Evolutionary conservation across 1,140 invertebrate genomes (phyloP).

Genomic region (Zaprionus lachaisei): DNA sequence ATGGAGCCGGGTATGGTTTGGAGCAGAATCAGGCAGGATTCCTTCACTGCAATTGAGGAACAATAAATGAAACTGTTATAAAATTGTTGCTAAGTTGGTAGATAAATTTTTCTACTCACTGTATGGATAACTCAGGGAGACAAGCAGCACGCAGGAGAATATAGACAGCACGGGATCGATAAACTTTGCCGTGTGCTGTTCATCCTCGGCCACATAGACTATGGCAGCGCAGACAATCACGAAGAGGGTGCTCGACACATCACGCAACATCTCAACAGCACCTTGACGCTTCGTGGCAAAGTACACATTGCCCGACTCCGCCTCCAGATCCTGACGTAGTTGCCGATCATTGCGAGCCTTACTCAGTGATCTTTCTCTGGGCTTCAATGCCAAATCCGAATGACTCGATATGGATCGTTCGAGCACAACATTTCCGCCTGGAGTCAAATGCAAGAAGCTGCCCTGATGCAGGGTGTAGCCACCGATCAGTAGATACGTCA

Average conservation of each 20-base stretch:
- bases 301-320: slow-evolving; percentile 72
- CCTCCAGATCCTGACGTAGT: slow-evolving; percentile 65
- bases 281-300: slow-evolving; percentile 84
- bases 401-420: slow-evolving; percentile 86
- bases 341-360: slow-evolving; percentile 71
- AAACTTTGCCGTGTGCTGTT: slow-evolving; percentile 87
- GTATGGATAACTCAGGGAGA: slow-evolving; percentile 90
- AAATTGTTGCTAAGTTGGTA: not conserved
- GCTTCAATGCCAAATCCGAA: slow-evolving; percentile 77
- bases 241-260: slow-evolving; percentile 88
- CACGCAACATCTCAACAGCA: slow-evolving; percentile 87
- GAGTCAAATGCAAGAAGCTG: slow-evolving; percentile 88
- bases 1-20: slow-evolving; percentile 93
- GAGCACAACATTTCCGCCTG: slow-evolving; percentile 88
- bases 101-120: slow-evolving; percentile 86
- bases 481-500: slow-evolving; percentile 91
- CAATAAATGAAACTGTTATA: not conserved
- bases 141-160: slow-evolving; percentile 87
- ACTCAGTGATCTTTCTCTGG: slow-evolving; percentile 85
- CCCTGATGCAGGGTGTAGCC: slow-evolving; percentile 93
- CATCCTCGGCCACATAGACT: slow-evolving; percentile 87
- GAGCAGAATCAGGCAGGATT: slow-evolving; percentile 91
- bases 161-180: slow-evolving; percentile 90
- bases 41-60: slow-evolving; percentile 87
- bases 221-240: slow-evolving; percentile 89